phyloP scores from a whole-genome alignment of 2,113 vertebrate species.

The Etheostoma cragini region DNA sequence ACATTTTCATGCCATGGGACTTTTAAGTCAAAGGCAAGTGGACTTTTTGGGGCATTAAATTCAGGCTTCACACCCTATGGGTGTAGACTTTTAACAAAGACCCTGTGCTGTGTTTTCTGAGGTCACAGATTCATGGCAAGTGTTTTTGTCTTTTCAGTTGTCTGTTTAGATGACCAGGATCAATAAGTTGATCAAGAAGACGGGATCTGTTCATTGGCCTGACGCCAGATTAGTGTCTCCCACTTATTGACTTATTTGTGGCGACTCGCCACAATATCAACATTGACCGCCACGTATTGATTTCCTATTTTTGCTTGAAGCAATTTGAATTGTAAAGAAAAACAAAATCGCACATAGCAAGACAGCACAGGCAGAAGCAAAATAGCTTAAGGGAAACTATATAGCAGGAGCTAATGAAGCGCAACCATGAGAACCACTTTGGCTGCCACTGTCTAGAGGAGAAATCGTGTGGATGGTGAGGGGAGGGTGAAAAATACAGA shows the following conservation, averaged over 20 bases:
- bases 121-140: background rate
- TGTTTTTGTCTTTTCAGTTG: no score
- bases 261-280: no score
- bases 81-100: background rate
- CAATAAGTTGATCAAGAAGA: no score
- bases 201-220: no score
- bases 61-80: background rate
- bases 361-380: conserved; percentile 2
- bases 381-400: conserved; percentile 29
- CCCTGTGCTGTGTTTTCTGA: background rate
- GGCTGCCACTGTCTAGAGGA: background rate
- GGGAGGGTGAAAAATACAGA: conserved; percentile 37
- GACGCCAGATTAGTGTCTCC: no score
- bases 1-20: no score
- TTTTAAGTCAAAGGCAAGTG: background rate
- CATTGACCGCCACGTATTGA: no score
- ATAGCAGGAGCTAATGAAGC: conserved; percentile 37
- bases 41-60: background rate
- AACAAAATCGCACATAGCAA: conserved; percentile 1
- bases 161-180: no score
- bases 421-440: conserved; percentile 34
- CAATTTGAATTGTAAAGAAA: conserved; percentile 14
- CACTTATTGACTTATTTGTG: no score
- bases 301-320: conserved; percentile 11
- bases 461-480: conserved; percentile 17